These are phyloP conservation scores for Aspidapion aeneum DNA, from an alignment of 2,888 invertebrate genomes.

Conservation along the genomic window DNA sequence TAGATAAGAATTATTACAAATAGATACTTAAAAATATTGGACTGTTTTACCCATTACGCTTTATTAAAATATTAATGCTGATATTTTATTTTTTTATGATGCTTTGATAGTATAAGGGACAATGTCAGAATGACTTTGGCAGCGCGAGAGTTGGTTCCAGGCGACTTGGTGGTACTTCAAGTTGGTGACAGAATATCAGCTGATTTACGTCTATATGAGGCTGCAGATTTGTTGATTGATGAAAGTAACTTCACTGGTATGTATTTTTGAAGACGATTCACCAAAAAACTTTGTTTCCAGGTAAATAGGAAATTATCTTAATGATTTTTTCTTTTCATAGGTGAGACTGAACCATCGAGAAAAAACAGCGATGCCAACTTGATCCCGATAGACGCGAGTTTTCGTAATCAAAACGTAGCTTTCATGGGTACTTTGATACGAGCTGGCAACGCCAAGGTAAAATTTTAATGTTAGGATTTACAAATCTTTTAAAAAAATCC, in stretches of 20 bases:
- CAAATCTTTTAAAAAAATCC: too few species aligned
- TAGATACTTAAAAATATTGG: too few species aligned
- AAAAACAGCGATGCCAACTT: slow-evolving; percentile 62
- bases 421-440: slow-evolving; percentile 98
- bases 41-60: too few species aligned
- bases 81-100: too few species aligned
- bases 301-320: slow-evolving; percentile 91
- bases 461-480: too few species aligned
- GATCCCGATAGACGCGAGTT: slow-evolving; percentile 59
- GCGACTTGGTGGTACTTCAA: slow-evolving; percentile 89
- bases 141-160: slow-evolving; percentile 93
- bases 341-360: background rate
- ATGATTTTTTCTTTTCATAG: too few species aligned
- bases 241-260: slow-evolving; percentile 99
- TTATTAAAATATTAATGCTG: too few species aligned
- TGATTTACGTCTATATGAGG: slow-evolving; percentile 90
- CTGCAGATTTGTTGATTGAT: slow-evolving; percentile 90
- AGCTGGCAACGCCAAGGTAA: slow-evolving; percentile 84
- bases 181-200: slow-evolving; percentile 97
- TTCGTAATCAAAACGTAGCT: slow-evolving; percentile 76
- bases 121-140: slow-evolving; percentile 84
- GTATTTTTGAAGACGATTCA: too few species aligned
- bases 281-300: too few species aligned
- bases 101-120: slow-evolving; percentile 78
- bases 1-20: too few species aligned